Evolutionary conservation across 2,888 invertebrate species (phyloP), one percentile per base, ranked within the genome.

Genomic region (Hydropsyche betteni): DNA sequence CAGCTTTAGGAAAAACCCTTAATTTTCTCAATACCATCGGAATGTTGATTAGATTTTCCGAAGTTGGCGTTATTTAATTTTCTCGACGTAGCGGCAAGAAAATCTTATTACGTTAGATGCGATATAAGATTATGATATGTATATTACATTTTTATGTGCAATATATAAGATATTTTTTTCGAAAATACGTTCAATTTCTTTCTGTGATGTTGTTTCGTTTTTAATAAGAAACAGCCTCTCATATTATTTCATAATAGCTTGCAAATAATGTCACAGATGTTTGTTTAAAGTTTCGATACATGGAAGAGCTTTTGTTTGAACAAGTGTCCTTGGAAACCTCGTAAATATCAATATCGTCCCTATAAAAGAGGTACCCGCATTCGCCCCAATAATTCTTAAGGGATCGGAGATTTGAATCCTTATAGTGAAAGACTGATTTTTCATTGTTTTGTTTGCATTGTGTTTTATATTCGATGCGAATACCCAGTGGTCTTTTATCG

Each of bases 31-130:
- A 64, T 64, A n/a, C 36, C 64, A 34, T 8, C 36, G 72, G 55
- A 72, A 55, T 53, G 50, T 58, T 72, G 72, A 72, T 72, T 72
- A 55, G 52, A 72, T 72, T 72, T 72, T 58, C 58, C 58, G 34
- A 61, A 72, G 53, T 70, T 70, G 70, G 44, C 70, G 70, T 70
- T 70, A 70, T 70, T 70, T 70, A 70, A 70, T 70, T 70, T 70
- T 70, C 70, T 52, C 55, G 70, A 53, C 44, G 38, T 36, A 38
- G 72, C 72, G 58, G 72, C 34, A 72, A 52, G 70, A 72, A 71
- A 72, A 72, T 72, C 72, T 72, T 34, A 58, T 72, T 72, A 72
- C 44, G 72, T 58, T 58, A 72, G 58, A 44, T 36, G 58, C 24
- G 55, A 51, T 16, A 38, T 72, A 72, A 72, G 24, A 64, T 64